Base-by-base conservation (phyloP, 2,797 vertebrate species). In the Geotria australis region DNA sequence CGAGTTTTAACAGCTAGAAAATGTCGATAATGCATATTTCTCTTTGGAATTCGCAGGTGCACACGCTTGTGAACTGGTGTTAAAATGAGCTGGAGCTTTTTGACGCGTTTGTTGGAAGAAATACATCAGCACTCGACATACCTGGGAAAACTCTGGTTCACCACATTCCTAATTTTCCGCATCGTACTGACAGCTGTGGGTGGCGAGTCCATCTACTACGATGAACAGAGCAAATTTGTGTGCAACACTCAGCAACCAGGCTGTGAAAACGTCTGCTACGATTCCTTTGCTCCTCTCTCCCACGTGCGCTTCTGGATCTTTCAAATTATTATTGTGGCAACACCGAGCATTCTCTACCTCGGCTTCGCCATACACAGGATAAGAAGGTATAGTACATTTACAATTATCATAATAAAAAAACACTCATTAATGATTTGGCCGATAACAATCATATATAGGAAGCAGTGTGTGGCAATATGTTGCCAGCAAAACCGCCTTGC, bases 31-130 rank as follows among this genome's bases (percentile, higher is more conserved):
- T 38, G 24, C 24, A 38, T 38, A 24, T 38, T 38, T 38, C 24
- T 38, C 24, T 38, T 38, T 38, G 5, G 24, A 38, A 38, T 38
- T 38, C 24, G 38, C 24, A 38, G 24, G 24, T 38, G n/a, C n/a
- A 38, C 24, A 38, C 24, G 24, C 24, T 38, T 38, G 51, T 55
- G 8, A 55, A 24, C n/a, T n/a, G n/a, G 51, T 77, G 77, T 75
- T 77, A 96, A 80, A 78, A 98, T 98, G 91, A 98, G 91, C 77
- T 98, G 91, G 91, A 89, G 85, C 67, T 98, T 96, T 62, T 79
- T 98, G 63, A 96, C 91, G 60, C 83, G 85, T 70, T 85, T 98
- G 67, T 77, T 98, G 73, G 91, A 98, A 74, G 91, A 98, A 74
- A 95, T 98, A 70, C 86, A 96, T 75, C 83, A 98, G 60, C 91